Percentiles rank a stretch among this genome's conserved stretches.
Evolutionary conservation across 2,113 vertebrate species (phyloP).

Genomic region (Gambusia affinis): DNA sequence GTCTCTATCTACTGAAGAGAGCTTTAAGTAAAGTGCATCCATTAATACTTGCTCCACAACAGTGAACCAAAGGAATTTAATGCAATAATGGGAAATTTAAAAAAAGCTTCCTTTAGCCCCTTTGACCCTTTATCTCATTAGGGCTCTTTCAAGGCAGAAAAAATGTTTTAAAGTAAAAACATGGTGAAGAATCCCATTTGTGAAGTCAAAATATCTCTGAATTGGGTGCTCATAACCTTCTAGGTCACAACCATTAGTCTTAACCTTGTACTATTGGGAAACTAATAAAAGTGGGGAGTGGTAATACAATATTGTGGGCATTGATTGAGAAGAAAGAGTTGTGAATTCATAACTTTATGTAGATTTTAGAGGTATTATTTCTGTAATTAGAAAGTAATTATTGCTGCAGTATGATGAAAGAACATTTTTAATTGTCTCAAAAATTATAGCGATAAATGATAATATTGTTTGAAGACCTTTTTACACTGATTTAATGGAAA

Average conservation of each 20-base stretch:
- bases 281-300: not conserved
- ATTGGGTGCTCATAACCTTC: not conserved
- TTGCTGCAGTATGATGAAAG: not conserved
- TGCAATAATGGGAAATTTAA: not conserved
- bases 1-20: not conserved
- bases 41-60: not conserved
- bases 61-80: not conserved
- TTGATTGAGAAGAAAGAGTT: not conserved
- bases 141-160: not conserved
- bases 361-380: not conserved
- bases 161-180: not conserved
- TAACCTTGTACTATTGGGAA: not conserved
- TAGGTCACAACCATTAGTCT: not conserved
- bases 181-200: not conserved
- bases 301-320: not conserved
- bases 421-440: not conserved
- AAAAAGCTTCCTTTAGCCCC: not conserved
- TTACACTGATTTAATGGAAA: too few relatives aligned
- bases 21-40: not conserved
- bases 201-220: not conserved
- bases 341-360: not conserved
- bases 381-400: not conserved
- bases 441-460: too few relatives aligned
- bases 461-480: too few relatives aligned
- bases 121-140: not conserved